A percentile compares a stretch with the other conserved stretches of the same genome.
Conservation (phyloP, 1,140 invertebrate species). For the Drosophila biarmipes region DNA sequence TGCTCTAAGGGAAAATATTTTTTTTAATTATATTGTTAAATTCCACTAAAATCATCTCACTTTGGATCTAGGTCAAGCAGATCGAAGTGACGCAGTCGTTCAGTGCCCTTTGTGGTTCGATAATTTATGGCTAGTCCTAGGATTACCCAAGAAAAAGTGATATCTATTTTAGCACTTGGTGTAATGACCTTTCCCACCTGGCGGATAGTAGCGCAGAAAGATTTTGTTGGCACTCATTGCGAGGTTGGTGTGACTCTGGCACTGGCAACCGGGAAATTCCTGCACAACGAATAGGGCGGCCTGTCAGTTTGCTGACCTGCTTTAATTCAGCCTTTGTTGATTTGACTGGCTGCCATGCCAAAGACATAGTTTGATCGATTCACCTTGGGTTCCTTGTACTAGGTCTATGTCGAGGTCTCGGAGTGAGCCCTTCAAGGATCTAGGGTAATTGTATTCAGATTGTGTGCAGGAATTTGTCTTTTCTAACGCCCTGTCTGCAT, state of each 20-base stretch:
- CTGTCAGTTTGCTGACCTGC: constrained; percentile 71
- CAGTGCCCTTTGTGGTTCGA: constrained; percentile 84
- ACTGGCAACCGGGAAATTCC: constrained; percentile 46
- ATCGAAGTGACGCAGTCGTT: constrained; percentile 87
- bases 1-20: constrained; percentile 29
- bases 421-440: constrained; percentile 18
- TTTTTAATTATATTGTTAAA: no score
- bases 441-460: constrained; percentile 6
- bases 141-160: not conserved
- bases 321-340: constrained; percentile 65
- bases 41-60: constrained; percentile 79
- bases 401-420: constrained; percentile 61
- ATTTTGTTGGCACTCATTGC: constrained; percentile 88
- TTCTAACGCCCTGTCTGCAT: not conserved
- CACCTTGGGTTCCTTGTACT: constrained; percentile 27
- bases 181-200: constrained; percentile 84
- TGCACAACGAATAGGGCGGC: constrained; percentile 8
- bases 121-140: constrained; percentile 78
- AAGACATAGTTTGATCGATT: constrained; percentile 68
- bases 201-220: constrained; percentile 89
- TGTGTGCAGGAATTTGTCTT: not conserved
- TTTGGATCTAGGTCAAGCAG: constrained; percentile 86
- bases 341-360: constrained; percentile 41
- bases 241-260: constrained; percentile 32
- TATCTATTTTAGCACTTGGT: not conserved